Conservation (phyloP, 1,140 invertebrate species). For the Drosophila funebris region DNA sequence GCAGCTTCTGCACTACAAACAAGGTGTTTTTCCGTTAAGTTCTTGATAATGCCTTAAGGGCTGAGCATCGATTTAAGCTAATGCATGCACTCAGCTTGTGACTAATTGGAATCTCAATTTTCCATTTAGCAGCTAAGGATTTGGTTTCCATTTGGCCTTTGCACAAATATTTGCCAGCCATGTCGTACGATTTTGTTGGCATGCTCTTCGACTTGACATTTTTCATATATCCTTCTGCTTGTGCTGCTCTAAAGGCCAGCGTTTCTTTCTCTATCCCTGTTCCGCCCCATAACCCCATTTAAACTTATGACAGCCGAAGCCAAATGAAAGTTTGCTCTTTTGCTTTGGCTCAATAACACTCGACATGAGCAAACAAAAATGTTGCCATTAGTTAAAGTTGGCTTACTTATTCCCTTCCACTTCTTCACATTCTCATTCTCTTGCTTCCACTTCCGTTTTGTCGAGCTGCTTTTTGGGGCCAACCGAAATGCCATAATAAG, state of each 20-base stretch:
- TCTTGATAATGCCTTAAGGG: not conserved
- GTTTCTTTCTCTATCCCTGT: slow-evolving; percentile 1
- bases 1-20: not conserved
- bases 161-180: slow-evolving; percentile 48
- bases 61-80: not conserved
- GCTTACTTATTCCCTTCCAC: not conserved
- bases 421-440: not conserved
- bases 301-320: slow-evolving; percentile 64
- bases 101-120: slow-evolving; percentile 7
- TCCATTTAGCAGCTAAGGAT: not conserved
- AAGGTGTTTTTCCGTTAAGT: not conserved
- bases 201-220: slow-evolving; percentile 30
- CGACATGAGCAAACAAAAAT: slow-evolving; percentile 60
- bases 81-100: not conserved
- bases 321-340: slow-evolving; percentile 67
- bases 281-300: slow-evolving; percentile 46
- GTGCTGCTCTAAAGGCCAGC: not conserved
- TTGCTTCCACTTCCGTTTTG: slow-evolving; percentile 13
- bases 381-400: slow-evolving; percentile 61
- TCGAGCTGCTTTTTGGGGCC: slow-evolving; percentile 10
- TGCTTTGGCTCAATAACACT: slow-evolving; percentile 55
- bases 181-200: slow-evolving; percentile 12
- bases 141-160: slow-evolving; percentile 14
- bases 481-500: slow-evolving; percentile 54
- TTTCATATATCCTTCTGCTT: slow-evolving; percentile 40